A percentile compares a stretch with the other conserved stretches of the same genome.
These are phyloP conservation scores for Sigmodon hispidus DNA, from an alignment of 2,113 vertebrate species.

Conservation along the genomic window DNA sequence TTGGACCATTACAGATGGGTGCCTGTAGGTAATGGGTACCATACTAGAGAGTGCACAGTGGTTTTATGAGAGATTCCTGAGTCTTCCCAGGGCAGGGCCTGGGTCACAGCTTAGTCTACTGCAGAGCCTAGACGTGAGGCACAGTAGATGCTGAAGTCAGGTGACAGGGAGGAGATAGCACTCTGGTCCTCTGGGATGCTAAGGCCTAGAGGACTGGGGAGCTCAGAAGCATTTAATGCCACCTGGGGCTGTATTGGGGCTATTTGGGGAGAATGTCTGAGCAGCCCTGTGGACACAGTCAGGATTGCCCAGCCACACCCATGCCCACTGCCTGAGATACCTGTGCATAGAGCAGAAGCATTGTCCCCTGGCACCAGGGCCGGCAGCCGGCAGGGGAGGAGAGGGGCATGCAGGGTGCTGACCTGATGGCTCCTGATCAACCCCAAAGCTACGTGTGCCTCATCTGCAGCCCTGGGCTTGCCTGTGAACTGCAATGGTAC, in stretches of 20 bases:
- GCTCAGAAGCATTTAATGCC: neutral
- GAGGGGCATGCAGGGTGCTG: accelerated
- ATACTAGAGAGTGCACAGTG: neutral
- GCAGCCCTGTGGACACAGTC: slow-evolving; percentile 78
- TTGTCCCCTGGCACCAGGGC: slow-evolving; percentile 77
- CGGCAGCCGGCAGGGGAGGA: neutral
- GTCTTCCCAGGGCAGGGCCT: neutral
- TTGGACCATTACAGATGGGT: neutral
- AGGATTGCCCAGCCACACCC: slow-evolving; percentile 91
- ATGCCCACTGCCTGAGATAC: slow-evolving; percentile 91
- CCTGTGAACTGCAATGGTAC: neutral
- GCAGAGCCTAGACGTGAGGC: neutral
- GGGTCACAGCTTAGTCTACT: neutral
- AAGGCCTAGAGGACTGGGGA: neutral
- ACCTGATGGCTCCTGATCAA: neutral
- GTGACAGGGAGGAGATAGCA: neutral
- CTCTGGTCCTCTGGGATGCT: neutral
- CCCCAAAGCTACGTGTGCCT: neutral
- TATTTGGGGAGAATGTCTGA: neutral
- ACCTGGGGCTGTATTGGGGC: neutral
- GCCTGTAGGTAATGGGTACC: too few species aligned
- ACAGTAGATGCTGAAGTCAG: neutral
- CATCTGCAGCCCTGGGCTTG: neutral
- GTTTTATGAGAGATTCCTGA: neutral
- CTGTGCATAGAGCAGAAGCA: slow-evolving; percentile 90